Evolutionary conservation across 2,113 vertebrate genomes (phyloP).

Genomic region (Phalacrocorax aristotelis): DNA sequence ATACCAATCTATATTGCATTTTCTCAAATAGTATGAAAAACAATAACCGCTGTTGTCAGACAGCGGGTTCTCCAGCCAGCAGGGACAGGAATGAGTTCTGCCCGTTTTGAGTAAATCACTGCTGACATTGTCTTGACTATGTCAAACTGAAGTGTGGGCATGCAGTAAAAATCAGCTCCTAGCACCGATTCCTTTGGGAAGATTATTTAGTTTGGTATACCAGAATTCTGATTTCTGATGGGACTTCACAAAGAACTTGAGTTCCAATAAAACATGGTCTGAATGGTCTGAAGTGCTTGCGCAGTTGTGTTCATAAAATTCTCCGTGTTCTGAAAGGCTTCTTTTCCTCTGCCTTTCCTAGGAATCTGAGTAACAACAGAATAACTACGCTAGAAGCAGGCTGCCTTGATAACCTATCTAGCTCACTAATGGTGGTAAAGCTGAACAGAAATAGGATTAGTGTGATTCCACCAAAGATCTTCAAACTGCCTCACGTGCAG

Average conservation of each 20-base stretch:
- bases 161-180: background rate
- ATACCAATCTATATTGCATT: background rate
- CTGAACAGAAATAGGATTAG: slow-evolving; percentile 92
- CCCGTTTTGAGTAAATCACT: background rate
- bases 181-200: background rate
- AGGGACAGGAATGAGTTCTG: background rate
- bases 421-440: slow-evolving; percentile 89
- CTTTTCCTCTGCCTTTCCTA: slow-evolving; percentile 56
- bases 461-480: slow-evolving; percentile 88
- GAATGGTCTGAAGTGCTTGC: background rate
- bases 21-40: background rate
- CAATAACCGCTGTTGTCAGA: background rate
- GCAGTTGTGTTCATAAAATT: background rate
- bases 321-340: background rate
- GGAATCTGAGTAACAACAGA: slow-evolving; percentile 96
- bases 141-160: background rate
- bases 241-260: background rate
- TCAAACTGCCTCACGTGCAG: slow-evolving; percentile 90
- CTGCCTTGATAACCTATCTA: slow-evolving; percentile 94
- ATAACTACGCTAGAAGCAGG: slow-evolving; percentile 90
- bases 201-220: background rate
- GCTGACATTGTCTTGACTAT: background rate
- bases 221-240: background rate
- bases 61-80: background rate
- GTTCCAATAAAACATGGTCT: background rate